Percentiles rank a stretch among this genome's conserved stretches.
Evolutionary conservation across 2,797 vertebrate species (phyloP).

Genomic region (Hapalemur alaotrensis): DNA sequence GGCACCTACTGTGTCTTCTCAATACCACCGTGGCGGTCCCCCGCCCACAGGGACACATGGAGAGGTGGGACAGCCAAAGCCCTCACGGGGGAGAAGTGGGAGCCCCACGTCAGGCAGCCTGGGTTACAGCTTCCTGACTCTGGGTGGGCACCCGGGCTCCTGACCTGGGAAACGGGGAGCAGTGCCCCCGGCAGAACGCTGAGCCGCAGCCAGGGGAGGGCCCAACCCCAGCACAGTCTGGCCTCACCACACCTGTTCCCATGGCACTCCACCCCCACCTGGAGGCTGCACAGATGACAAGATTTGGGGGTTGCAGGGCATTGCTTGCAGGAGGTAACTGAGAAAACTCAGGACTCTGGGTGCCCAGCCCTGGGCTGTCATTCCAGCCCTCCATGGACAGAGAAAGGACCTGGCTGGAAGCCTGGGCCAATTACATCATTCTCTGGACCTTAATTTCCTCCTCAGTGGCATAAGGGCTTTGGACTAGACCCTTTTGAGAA

Average conservation of each 20-base stretch:
- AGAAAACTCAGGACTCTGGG: background rate
- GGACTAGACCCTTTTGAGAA: background rate
- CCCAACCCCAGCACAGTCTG: too few relatives aligned
- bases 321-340: background rate
- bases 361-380: background rate
- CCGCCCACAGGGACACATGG: background rate
- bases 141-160: background rate
- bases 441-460: background rate
- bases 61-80: too few relatives aligned
- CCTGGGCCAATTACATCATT: background rate
- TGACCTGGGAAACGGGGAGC: background rate
- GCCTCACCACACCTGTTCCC: background rate
- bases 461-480: background rate
- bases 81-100: too few relatives aligned
- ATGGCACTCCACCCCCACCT: too few relatives aligned
- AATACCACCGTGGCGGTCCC: rapidly evolving
- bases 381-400: rapidly evolving
- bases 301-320: background rate
- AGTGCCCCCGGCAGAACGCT: background rate
- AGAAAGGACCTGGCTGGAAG: background rate
- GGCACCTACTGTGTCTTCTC: too few relatives aligned
- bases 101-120: background rate
- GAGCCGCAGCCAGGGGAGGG: too few relatives aligned
- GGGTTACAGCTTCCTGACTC: background rate
- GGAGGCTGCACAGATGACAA: background rate